phyloP scores from a whole-genome alignment of 2,797 vertebrate species.

The Macroramphosus scolopax region DNA sequence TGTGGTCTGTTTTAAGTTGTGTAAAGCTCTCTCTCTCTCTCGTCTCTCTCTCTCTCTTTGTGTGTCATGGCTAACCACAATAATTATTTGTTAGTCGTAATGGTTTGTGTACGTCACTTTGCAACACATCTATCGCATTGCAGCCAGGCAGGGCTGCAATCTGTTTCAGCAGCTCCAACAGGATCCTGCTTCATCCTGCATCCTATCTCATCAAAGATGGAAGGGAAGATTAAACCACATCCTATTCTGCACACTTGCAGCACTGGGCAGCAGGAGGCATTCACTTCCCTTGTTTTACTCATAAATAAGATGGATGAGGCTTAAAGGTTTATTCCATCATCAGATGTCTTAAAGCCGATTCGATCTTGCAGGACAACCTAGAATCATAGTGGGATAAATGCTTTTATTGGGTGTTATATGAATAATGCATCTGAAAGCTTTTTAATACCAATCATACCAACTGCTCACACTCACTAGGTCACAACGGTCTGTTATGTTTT shows the following conservation, averaged over 20 bases:
- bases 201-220: constrained; percentile 77
- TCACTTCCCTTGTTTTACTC: constrained; percentile 51
- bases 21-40: not conserved
- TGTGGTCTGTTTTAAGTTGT: constrained; percentile 36
- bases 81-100: constrained; percentile 50
- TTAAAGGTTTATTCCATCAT: no score
- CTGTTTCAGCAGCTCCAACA: constrained; percentile 53
- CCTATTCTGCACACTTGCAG: constrained; percentile 53
- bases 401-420: constrained; percentile 6
- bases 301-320: constrained; percentile 63
- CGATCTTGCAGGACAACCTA: no score
- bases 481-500: not conserved
- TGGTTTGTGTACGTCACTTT: constrained; percentile 45
- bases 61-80: constrained; percentile 45
- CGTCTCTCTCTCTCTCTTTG: constrained; percentile 7
- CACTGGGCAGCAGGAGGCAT: constrained; percentile 55
- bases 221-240: constrained; percentile 71
- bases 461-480: no score
- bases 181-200: constrained; percentile 58
- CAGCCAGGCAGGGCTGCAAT: constrained; percentile 31
- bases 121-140: constrained; percentile 50
- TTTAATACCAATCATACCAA: no score
- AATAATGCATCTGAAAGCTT: constrained; percentile 23
- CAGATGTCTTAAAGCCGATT: no score
- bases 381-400: constrained; percentile 5